Base-by-base conservation (phyloP, 2,888 invertebrate species). In the Vesta saturnalis region DNA sequence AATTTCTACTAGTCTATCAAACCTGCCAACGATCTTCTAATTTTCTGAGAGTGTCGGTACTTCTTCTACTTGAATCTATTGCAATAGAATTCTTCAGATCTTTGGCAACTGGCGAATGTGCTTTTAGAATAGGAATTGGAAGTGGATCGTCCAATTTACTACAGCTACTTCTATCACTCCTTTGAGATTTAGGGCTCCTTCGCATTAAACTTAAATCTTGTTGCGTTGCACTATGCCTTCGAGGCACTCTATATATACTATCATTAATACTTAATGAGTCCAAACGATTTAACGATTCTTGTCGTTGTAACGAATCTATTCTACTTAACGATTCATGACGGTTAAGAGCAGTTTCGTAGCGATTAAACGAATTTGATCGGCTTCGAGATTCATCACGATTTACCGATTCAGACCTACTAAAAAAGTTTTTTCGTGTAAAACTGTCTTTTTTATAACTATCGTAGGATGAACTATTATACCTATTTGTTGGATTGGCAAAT, bases 121-220 rank as follows among this genome's bases (percentile, higher is more conserved):
- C 90, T 70, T 89, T 86, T 66, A 91, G 79, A 18, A 91, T 84
- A 0, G 91, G 91, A 78, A 90, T 88, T 0, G 90, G 89, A 35
- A 90, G 80, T 46, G 85, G 82, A 78, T 83, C 87, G 72, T 86
- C 64, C 82, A 88, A 60, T 85, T 88, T 60, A 83, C 88, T 72
- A 84, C 87, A n/a, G 72, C 88, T 73, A 83, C 86, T 60, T 83
- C 87, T 69, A 85, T 88, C 68, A 83, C 88, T 19, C 83, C 88
- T 8, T 77, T 88, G 64, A 83, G 87, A 54, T 81, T 88, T 65
- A 75, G 87, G 78, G 81, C 87, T 78, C 84, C 86, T 35, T 83
- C 87, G 72, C 82, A 86, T 65, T 83, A 86, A 5, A 82, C 85
- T 66, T 84, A 88, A 69, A 85, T 88, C 83, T 85, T 89, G 81